Evolutionary conservation across 2,888 invertebrate species (phyloP).

Genomic region (Drosophila anomelani): DNA sequence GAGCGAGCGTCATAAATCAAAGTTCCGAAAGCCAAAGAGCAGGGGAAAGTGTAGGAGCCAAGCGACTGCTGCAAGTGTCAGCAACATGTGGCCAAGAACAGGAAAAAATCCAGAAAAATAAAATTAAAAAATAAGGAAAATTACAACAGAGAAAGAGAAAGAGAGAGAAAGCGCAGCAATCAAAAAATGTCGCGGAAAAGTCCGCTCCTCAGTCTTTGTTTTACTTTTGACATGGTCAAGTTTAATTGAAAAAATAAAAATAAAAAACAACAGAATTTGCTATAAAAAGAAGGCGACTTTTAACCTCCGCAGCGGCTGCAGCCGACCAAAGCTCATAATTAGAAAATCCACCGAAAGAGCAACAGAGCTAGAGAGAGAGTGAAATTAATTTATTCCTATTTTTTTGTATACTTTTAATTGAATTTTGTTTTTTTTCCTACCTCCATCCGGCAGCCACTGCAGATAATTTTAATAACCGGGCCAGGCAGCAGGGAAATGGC

Average conservation of each 20-base stretch:
- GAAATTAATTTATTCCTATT: slow-evolving; percentile 78
- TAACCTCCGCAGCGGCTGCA: slow-evolving; percentile 71
- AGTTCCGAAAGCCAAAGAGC: slow-evolving; percentile 27
- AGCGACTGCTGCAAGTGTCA: slow-evolving; percentile 74
- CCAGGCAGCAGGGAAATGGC: slow-evolving; percentile 44
- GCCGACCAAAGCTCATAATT: slow-evolving; percentile 62
- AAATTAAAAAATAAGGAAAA: slow-evolving; percentile 36
- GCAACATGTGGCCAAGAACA: slow-evolving; percentile 75
- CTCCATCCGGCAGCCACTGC: slow-evolving; percentile 44
- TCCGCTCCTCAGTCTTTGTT: slow-evolving; percentile 42
- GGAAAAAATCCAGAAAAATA: slow-evolving; percentile 54
- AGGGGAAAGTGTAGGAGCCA: background rate
- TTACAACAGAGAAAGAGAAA: slow-evolving; percentile 40
- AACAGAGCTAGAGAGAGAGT: slow-evolving; percentile 18
- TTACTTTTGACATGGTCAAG: slow-evolving; percentile 75
- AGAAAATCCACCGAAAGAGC: slow-evolving; percentile 53
- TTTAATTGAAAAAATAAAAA: slow-evolving; percentile 70
- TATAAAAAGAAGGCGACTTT: slow-evolving; percentile 60
- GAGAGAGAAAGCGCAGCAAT: slow-evolving; percentile 35
- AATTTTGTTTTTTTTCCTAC: slow-evolving; percentile 48
- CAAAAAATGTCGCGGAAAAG: slow-evolving; percentile 44
- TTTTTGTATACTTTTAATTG: slow-evolving; percentile 76
- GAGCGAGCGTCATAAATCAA: slow-evolving; percentile 66
- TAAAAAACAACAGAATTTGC: slow-evolving; percentile 61
- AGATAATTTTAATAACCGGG: slow-evolving; percentile 76